Evolutionary conservation across 2,797 vertebrate genomes (phyloP), one percentile per base, ranked within the genome.

Genomic region (Tapera naevia): DNA sequence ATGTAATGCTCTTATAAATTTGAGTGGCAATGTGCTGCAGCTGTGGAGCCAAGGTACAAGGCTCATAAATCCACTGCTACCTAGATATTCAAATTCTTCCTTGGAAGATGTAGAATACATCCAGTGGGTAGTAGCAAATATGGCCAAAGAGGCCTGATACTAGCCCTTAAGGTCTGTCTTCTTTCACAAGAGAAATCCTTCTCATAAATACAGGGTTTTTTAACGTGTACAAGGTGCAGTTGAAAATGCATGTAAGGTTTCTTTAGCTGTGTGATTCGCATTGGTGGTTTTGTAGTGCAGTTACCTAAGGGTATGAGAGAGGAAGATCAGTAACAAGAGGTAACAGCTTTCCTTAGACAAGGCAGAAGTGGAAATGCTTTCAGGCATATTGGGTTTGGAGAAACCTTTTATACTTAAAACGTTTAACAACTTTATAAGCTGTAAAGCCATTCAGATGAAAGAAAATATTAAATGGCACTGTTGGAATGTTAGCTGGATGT

Each of bases 281-380:
- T 72, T 22, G n/a, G 3, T 70, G 18, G 3, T 78, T 74, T 48
- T 78, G 30, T 56, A 32, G 11, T 39, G 17, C 27, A 11, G 13
- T 39, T 22, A 9, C 60, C 16, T 21, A 23, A 69, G 11, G 17
- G 8, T 69, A 27, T 27, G 10, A 72, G 45, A 78, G 67, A 56
- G 53, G 23, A 83, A 54, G 69, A 51, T 46, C 17, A 13, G 17
- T 35, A 61, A 65, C 14, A 56, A 76, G 30, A 66, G 23, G 2
- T 39, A 89, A 37, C 11, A 74, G 22, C 19, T 60, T 71, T 65
- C 53, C 45, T 67, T 62, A 67, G 19, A n/a, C 15, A 30, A n/a
- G 19, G 7, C 2, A 3, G 28, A 82, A 41, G 23, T 17, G 13
- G 18, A 39, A n/a, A 43, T 0, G 0, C 11, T 75, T 69, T 33